A percentile compares a stretch with the other conserved stretches of the same genome.
phyloP scores from a whole-genome alignment of 2,797 vertebrate genomes.

The Chanos chanos region DNA sequence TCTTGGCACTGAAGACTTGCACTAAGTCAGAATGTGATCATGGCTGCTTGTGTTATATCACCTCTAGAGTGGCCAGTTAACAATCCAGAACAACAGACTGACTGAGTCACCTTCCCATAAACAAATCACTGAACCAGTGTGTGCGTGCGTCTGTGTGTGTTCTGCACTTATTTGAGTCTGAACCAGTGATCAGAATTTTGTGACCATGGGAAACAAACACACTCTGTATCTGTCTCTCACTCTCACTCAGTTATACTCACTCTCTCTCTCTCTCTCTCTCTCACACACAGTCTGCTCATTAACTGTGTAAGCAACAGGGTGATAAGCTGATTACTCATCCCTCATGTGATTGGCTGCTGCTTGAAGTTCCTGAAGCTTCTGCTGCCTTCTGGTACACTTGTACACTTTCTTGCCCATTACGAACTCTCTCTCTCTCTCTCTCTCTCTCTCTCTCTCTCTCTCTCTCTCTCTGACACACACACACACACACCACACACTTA shows the following conservation, averaged over 20 bases:
- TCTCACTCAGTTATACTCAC: too few species aligned
- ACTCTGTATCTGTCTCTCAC: not conserved
- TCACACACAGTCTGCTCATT: not conserved
- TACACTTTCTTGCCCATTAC: not conserved
- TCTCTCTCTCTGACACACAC: not conserved
- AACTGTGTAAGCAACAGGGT: slow-evolving; percentile 2
- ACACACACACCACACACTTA: slow-evolving; percentile 1
- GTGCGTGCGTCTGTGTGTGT: not conserved
- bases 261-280: not conserved
- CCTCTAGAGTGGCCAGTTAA: too few species aligned
- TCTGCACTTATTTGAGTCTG: not conserved
- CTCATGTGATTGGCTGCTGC: slow-evolving; percentile 54
- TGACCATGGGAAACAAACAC: not conserved
- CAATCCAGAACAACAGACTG: too few species aligned
- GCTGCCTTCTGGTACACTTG: not conserved
- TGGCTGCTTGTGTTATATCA: too few species aligned
- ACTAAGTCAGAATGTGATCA: too few species aligned
- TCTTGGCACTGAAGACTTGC: too few species aligned
- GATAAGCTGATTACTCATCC: slow-evolving; percentile 56
- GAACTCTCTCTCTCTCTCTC: not conserved
- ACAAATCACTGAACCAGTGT: not conserved
- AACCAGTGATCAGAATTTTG: too few species aligned
- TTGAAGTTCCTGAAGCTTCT: slow-evolving; percentile 30
- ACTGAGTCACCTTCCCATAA: too few species aligned
- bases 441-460: not conserved